Evolutionary conservation across 30 jellyfish, hydroid and myxozoan species (phyloP), one percentile per base, ranked within the genome.

Genomic region (Pelagia noctiluca): DNA sequence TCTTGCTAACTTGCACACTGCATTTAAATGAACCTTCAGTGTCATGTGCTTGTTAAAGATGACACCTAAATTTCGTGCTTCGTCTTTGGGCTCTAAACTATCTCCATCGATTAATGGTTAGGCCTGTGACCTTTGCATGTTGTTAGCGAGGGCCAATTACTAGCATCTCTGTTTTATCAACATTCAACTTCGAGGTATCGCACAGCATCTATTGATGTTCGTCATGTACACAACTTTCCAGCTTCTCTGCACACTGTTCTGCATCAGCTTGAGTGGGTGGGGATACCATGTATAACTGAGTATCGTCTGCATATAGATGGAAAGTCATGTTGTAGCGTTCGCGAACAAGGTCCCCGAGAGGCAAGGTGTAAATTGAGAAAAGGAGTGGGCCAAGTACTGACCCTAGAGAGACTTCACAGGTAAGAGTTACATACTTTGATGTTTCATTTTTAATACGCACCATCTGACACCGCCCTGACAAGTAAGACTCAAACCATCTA

Each of bases 241-340:
- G 78, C 50, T 61, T 76, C 78, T 76, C 37, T 12, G 78, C 57
- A 30, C 78, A 76, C 74, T 76, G 78, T 50, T 76, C 88, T 76
- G 78, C 88, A 76, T 76, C 79, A 53, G 79, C 88, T 76, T 77
- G 88, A 76, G 67, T 76, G 78, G 88, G 88, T 50, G 71, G 42
- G 74, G 47, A 50, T 72, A 72, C 74, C 85, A 37, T 72, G 72
- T 35, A 46, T 72, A 72, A 53, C 88, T 76, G 88, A 50, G 64
- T 28, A 76, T 53, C 88, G 63, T 35, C 88, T 76, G 66, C 88
- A 76, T 76, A 76, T 3, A 76, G 88, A 76, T 50, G 88, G 79
- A 76, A 76, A 54, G 53, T 54, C 88, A 54, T 76, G 88, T 35
- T 53, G 78, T 76, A 76, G 78, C 88, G 50, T 50, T 50, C 31